Conservation (phyloP, 2,888 invertebrate species). For the Hymenopus coronatus region DNA sequence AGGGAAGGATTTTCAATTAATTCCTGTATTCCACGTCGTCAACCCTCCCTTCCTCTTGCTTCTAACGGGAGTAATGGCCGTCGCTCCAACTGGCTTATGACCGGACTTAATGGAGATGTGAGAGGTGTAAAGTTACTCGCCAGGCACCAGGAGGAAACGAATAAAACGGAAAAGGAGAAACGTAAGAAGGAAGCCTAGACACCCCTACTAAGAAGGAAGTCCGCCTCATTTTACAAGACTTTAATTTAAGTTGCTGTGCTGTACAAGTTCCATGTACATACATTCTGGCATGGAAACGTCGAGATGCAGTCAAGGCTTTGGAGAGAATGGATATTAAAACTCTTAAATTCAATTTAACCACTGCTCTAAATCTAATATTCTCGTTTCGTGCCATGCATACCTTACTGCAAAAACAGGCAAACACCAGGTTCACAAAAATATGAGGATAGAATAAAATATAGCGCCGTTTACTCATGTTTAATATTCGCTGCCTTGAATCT, state of each 20-base stretch:
- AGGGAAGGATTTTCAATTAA: conserved; percentile 20
- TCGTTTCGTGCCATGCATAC: background rate
- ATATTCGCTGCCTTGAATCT: background rate
- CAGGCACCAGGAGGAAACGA: background rate
- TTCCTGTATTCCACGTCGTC: conserved; percentile 2
- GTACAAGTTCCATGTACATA: background rate
- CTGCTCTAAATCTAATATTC: conserved; percentile 2
- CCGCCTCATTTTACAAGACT: conserved; percentile 8
- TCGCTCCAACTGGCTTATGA: conserved; percentile 16
- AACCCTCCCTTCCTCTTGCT: background rate
- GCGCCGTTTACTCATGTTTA: background rate
- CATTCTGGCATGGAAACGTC: background rate
- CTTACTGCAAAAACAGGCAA: background rate
- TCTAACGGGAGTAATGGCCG: conserved; percentile 1
- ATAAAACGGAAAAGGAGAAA: background rate
- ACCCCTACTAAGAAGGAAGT: background rate
- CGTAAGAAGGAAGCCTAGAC: background rate
- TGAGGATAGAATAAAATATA: background rate
- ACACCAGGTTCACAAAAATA: background rate
- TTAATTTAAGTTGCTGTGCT: background rate
- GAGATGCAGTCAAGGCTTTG: background rate
- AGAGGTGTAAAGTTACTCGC: conserved; percentile 11
- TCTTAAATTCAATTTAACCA: conserved; percentile 14
- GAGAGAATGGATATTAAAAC: conserved; percentile 4
- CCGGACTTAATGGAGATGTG: conserved; percentile 18